Evolutionary conservation across 2,888 invertebrate species (phyloP).

Genomic region (Muschampia plurimacula): DNA sequence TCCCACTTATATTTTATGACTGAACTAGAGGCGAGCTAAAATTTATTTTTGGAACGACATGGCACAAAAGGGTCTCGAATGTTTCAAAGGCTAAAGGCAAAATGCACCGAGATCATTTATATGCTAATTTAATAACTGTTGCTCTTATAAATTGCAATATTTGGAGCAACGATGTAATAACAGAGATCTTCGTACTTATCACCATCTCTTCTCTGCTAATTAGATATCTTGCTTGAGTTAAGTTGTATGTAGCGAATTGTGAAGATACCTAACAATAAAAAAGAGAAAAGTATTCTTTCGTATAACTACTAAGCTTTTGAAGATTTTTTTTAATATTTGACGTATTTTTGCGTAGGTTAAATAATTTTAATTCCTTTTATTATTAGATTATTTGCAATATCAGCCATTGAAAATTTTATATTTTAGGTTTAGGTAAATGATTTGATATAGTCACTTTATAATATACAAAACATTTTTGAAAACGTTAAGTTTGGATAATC

Average conservation of each 20-base stretch:
- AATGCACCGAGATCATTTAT: conserved; percentile 68
- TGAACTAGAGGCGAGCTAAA: conserved; percentile 24
- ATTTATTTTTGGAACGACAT: conserved; percentile 22
- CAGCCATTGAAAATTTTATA: too few relatives aligned
- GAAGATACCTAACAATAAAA: too few relatives aligned
- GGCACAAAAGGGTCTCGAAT: conserved; percentile 53
- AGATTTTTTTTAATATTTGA: too few relatives aligned
- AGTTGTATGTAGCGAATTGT: neutral
- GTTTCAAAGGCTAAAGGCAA: conserved; percentile 67
- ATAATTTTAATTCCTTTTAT: too few relatives aligned
- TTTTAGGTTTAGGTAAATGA: too few relatives aligned
- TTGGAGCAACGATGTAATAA: conserved; percentile 64
- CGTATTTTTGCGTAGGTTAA: too few relatives aligned
- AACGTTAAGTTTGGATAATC: conserved; percentile 35
- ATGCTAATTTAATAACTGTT: conserved; percentile 79
- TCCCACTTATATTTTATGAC: conserved; percentile 24
- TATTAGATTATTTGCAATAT: too few relatives aligned
- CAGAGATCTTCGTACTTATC: conserved; percentile 66
- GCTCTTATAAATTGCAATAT: conserved; percentile 71
- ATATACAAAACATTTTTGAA: conserved; percentile 33
- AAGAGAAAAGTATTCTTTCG: too few relatives aligned
- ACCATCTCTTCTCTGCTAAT: conserved; percentile 60
- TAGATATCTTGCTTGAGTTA: conserved; percentile 48
- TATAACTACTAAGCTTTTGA: too few relatives aligned
- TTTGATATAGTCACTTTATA: neutral